Evolutionary conservation across 2,113 vertebrate genomes (phyloP), one percentile per base, ranked within the genome.

Genomic region (Xiphophorus maculatus): DNA sequence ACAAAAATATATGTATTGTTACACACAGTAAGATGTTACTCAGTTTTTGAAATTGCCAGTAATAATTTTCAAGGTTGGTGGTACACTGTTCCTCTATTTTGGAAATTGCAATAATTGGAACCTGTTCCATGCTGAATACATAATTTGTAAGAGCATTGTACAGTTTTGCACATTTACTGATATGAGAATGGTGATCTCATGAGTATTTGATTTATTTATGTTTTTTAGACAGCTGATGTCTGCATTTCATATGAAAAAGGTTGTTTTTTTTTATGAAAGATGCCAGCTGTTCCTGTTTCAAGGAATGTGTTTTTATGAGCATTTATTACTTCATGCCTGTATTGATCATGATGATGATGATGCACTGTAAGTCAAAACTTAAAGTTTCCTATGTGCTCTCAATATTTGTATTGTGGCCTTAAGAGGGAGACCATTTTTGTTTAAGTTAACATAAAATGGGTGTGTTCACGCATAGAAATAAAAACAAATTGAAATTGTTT

Each of bases 221-320:
- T 83, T 32, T 86, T 73, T 70, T 69, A 74, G 83, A 91, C 69
- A 81, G 89, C 81, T 91, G 85, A 89, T 84, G 91, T 91, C 84
- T 73, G 79, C 81, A 82, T 93, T 92, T 73, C 68, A 82, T 90
- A 81, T 89, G 80, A 90, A 71, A 60, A 91, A 73, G 58, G 87
- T 42, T 42, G 10, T 42, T 42, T 93, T 94, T 91, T 48, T 89
- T 92, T 89, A 90, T 84, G 91, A 94, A 92, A 94, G 90, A 88
- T 87, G 77, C 79, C 74, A 87, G 88, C 94, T 75, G 44, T 94
- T 95, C 92, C 94, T 95, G 94, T 95, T 95, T 94, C 91, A 95
- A 94, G 94, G 93, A 94, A 84, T n/a, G 69, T 90, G 86, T 83
- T 71, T 89, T 83, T 87, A 83, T 19, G 61, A 74, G 73, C 78